Percentiles rank a stretch among this genome's conserved stretches.
These are phyloP conservation scores for Saiga tatarica DNA, from an alignment of 2,113 vertebrate species.

Conservation along the genomic window DNA sequence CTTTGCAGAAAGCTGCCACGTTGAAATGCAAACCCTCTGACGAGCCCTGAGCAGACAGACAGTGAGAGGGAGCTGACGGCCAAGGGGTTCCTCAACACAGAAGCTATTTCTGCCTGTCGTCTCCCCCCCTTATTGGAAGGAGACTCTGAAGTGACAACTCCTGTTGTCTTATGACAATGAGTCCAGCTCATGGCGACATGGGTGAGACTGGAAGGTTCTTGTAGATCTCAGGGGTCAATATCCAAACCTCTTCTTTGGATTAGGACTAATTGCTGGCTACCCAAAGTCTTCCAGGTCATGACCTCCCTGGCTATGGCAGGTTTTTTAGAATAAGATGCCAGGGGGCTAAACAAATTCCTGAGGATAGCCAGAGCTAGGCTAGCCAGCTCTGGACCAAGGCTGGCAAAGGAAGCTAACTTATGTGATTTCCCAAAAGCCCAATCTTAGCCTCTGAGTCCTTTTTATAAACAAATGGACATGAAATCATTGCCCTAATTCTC, in stretches of 20 bases:
- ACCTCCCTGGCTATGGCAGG: background rate
- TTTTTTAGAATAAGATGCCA: background rate
- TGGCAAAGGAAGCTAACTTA: background rate
- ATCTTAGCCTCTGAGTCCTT: background rate
- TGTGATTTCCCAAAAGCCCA: background rate
- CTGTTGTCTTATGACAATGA: background rate
- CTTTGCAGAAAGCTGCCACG: background rate
- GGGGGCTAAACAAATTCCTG: background rate
- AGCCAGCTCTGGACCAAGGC: background rate
- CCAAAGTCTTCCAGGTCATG: fast-evolving
- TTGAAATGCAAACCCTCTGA: background rate
- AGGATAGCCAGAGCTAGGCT: fast-evolving
- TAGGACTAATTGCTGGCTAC: background rate
- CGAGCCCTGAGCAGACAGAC: background rate
- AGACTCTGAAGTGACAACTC: background rate
- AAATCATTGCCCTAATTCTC: background rate
- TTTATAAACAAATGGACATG: background rate
- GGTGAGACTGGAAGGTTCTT: background rate
- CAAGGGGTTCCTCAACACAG: background rate
- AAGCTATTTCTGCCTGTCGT: background rate
- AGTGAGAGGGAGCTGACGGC: background rate
- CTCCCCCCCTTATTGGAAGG: background rate
- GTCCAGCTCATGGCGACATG: background rate
- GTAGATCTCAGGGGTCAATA: background rate
- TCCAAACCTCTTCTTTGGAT: background rate